These are phyloP conservation scores for Eulithis prunata DNA, from an alignment of 2,888 invertebrate species.

Conservation along the genomic window DNA sequence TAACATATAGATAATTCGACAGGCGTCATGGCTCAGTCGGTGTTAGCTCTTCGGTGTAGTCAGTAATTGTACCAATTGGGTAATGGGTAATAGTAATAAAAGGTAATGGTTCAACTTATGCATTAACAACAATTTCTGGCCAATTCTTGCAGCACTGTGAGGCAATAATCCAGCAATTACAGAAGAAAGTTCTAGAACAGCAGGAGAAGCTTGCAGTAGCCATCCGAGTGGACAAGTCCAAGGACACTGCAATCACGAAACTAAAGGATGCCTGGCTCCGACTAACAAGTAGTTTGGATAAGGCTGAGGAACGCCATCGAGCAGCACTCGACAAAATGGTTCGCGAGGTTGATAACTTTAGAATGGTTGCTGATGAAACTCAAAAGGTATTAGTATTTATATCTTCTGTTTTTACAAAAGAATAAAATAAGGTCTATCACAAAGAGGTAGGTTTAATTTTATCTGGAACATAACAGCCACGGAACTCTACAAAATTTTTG, in stretches of 20 bases:
- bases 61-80: too few species aligned
- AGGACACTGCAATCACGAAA: slow-evolving; percentile 88
- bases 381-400: slow-evolving; percentile 71
- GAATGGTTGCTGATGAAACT: slow-evolving; percentile 69
- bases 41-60: too few species aligned
- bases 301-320: slow-evolving; percentile 76
- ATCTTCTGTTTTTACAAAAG: neutral
- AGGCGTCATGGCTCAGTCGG: too few species aligned
- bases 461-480: too few species aligned
- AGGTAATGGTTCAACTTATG: too few species aligned
- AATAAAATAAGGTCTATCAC: neutral
- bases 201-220: slow-evolving; percentile 93
- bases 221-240: slow-evolving; percentile 89
- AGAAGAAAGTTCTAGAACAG: slow-evolving; percentile 89
- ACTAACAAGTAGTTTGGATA: slow-evolving; percentile 72
- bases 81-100: too few species aligned
- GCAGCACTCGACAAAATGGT: slow-evolving; percentile 76
- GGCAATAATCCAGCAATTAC: slow-evolving; percentile 89
- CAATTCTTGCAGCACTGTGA: slow-evolving; percentile 87
- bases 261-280: slow-evolving; percentile 87
- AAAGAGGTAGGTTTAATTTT: neutral
- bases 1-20: too few species aligned
- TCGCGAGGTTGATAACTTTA: slow-evolving; percentile 80
- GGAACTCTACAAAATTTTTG: too few species aligned
- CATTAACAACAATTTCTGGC: too few species aligned